phyloP scores from a whole-genome alignment of 2,888 invertebrate genomes.

The Drosophila flavopinicola region DNA sequence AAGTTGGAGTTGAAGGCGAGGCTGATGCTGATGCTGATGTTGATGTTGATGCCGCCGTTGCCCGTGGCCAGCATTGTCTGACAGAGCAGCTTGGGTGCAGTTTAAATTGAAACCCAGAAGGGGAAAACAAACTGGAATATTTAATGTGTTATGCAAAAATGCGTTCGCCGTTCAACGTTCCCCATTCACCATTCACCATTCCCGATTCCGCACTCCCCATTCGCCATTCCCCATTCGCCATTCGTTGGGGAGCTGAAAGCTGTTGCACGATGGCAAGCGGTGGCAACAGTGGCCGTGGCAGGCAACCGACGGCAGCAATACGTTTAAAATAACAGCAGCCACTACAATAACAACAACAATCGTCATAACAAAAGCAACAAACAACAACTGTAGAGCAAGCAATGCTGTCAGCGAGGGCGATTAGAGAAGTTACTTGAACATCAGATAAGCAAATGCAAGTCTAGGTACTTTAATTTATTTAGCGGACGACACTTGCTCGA shows the following conservation, averaged over 20 bases:
- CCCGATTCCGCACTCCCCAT: constrained; percentile 1
- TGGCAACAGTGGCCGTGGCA: constrained; percentile 10
- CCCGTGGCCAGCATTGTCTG: constrained; percentile 41
- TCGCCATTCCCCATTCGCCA: constrained; percentile 16
- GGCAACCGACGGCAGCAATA: constrained; percentile 50
- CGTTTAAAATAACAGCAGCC: constrained; percentile 75
- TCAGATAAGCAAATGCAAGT: too few species aligned
- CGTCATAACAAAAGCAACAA: constrained; percentile 26
- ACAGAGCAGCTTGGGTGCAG: constrained; percentile 52
- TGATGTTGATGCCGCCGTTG: constrained; percentile 38
- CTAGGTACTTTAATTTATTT: too few species aligned
- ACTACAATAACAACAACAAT: constrained; percentile 36
- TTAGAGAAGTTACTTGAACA: constrained; percentile 13
- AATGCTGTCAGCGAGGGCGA: constrained; percentile 30
- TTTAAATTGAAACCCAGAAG: constrained; percentile 75
- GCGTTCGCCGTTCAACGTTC: constrained; percentile 47
- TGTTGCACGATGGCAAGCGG: constrained; percentile 34
- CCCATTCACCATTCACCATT: background rate
- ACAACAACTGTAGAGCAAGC: constrained; percentile 35
- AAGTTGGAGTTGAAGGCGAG: constrained; percentile 25
- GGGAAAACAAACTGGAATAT: constrained; percentile 73
- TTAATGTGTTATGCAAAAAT: constrained; percentile 79
- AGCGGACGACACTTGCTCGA: too few species aligned
- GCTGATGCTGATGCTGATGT: constrained; percentile 3
- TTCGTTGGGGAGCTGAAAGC: constrained; percentile 40